Conservation (phyloP, 2,113 vertebrate genomes). For the Oreochromis tanganicae region DNA sequence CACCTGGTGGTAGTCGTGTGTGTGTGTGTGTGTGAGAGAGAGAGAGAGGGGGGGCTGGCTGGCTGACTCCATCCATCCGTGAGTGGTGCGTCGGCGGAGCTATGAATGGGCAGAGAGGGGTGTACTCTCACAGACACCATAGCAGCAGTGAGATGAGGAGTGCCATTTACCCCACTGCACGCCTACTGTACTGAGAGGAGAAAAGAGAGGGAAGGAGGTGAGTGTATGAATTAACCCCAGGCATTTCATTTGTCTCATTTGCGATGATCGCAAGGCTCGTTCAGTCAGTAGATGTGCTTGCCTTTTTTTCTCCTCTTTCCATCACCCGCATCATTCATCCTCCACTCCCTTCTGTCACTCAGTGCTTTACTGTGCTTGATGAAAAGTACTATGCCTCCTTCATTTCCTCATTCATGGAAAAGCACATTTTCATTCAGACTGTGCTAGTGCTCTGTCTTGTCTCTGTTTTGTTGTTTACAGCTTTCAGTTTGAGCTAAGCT, state of each 20-base stretch:
- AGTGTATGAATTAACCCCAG: constrained; percentile 7
- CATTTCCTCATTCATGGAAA: not conserved
- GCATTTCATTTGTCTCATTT: constrained; percentile 1
- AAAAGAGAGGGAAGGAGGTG: constrained; percentile 27
- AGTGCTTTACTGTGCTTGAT: not conserved
- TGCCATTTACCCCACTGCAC: constrained; percentile 49
- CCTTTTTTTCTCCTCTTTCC: not conserved
- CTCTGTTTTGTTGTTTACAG: not conserved
- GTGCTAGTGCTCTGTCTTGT: not conserved
- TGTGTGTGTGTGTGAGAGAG: not conserved
- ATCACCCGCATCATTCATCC: constrained; percentile 3
- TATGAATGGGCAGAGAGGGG: constrained; percentile 66
- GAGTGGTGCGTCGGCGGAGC: constrained; percentile 45
- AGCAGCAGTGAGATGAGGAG: constrained; percentile 60
- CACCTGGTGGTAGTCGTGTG: not conserved
- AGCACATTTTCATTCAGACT: not conserved
- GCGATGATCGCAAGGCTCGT: not conserved
- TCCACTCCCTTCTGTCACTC: not conserved
- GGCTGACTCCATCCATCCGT: not conserved
- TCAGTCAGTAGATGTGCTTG: not conserved
- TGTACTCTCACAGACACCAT: constrained; percentile 52
- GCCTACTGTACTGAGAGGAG: constrained; percentile 43
- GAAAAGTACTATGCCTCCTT: not conserved
- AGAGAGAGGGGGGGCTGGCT: not conserved
- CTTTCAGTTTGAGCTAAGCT: not conserved